Percentiles rank a stretch among this genome's conserved stretches.
Conservation (phyloP, 2,797 vertebrate genomes). For the Glossophaga mutica region DNA sequence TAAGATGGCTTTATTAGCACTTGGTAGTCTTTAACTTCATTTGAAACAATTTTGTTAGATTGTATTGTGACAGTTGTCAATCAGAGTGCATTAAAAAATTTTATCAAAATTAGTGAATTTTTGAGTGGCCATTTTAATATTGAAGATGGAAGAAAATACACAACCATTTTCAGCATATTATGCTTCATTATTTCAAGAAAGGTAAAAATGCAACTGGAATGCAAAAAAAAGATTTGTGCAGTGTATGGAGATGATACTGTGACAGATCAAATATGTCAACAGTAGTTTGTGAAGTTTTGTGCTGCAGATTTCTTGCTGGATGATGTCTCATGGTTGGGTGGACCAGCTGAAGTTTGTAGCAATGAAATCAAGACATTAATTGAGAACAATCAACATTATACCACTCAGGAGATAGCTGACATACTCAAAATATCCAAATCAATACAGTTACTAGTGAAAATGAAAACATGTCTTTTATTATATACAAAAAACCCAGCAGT, state of each 20-base stretch:
- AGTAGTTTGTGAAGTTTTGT: not conserved
- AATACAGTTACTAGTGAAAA: not conserved
- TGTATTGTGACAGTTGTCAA: not conserved
- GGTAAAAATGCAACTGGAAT: not conserved
- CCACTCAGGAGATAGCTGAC: not conserved
- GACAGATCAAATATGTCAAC: not conserved
- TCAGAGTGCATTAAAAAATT: not conserved
- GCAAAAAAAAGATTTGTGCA: not conserved
- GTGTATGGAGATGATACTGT: not conserved
- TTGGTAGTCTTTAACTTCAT: not conserved
- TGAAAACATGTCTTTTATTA: not conserved
- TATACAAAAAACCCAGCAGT: not conserved
- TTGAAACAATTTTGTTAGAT: not conserved
- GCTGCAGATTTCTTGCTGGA: not conserved
- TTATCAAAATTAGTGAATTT: not conserved
- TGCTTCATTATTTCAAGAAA: not conserved
- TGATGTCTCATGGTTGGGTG: not conserved
- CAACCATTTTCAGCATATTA: not conserved
- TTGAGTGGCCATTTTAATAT: not conserved
- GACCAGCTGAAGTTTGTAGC: not conserved
- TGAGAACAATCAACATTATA: not conserved
- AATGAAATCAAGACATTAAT: not conserved
- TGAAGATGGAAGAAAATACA: not conserved
- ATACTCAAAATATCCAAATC: not conserved
- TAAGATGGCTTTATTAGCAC: not conserved